phyloP scores from a whole-genome alignment of 2,888 invertebrate genomes.

The Bombyx huttoni region DNA sequence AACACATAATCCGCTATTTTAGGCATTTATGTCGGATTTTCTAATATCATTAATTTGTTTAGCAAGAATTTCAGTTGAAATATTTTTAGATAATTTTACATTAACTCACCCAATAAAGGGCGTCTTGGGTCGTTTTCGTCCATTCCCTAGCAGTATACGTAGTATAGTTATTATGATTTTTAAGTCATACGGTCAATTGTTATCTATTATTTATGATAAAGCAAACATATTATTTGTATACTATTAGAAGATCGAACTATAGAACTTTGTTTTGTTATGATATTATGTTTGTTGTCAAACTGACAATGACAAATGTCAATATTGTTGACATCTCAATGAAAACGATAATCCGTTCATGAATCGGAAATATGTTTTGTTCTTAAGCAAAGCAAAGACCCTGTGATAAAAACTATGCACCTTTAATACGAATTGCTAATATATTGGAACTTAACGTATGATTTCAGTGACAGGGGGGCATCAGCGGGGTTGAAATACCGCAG shows the following conservation, averaged over 20 bases:
- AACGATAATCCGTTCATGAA: no score
- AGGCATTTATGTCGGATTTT: neutral
- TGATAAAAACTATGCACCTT: no score
- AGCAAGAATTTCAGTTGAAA: neutral
- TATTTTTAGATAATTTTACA: neutral
- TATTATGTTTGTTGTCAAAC: neutral
- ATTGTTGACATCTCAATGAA: neutral
- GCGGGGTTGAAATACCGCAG: no score
- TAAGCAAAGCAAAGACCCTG: no score
- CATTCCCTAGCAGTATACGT: slow-evolving; percentile 16
- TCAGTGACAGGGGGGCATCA: no score
- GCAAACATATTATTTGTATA: neutral
- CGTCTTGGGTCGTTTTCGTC: slow-evolving; percentile 29
- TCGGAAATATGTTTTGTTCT: no score
- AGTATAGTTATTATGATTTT: neutral
- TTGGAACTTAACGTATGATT: no score
- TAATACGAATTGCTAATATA: no score
- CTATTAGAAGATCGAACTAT: neutral
- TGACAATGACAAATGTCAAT: neutral
- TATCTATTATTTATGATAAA: neutral
- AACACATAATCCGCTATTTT: neutral
- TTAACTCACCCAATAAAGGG: slow-evolving; percentile 26
- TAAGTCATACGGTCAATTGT: neutral
- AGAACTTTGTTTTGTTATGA: neutral
- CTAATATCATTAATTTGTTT: neutral